Percentiles rank a stretch among this genome's conserved stretches.
phyloP scores from a whole-genome alignment of 2,797 vertebrate species.

The Potorous gilbertii region DNA sequence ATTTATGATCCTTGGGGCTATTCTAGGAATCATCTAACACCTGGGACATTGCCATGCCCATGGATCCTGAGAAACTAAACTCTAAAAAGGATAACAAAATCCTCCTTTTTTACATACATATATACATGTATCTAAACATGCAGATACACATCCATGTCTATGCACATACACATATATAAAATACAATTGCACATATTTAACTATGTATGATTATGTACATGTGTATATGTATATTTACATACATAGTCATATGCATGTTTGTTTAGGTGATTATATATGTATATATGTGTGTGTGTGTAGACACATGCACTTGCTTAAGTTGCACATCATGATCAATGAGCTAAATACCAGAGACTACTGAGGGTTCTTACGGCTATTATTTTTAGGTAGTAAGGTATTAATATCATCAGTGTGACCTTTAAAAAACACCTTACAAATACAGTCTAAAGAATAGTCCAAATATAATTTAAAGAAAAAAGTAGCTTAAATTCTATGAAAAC shows the following conservation, averaged over 20 bases:
- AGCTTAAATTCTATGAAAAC: background rate
- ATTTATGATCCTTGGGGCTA: too few species aligned
- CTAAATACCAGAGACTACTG: background rate
- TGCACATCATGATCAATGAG: background rate
- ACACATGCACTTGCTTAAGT: too few species aligned
- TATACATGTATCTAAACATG: background rate
- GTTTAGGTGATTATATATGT: background rate
- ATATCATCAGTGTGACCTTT: background rate
- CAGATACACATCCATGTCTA: background rate
- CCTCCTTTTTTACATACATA: background rate
- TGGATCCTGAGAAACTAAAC: too few species aligned
- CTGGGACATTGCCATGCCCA: too few species aligned
- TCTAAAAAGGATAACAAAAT: too few species aligned
- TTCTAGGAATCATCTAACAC: too few species aligned
- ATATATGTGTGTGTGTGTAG: too few species aligned
- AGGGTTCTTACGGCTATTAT: background rate
- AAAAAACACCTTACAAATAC: background rate
- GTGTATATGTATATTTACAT: background rate
- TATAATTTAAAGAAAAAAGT: background rate
- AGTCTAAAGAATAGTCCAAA: background rate
- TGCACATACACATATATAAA: too few species aligned
- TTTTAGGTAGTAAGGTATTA: background rate
- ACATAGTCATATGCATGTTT: background rate
- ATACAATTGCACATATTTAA: too few species aligned
- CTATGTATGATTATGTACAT: too few species aligned